Conservation (phyloP, 1,140 invertebrate species). For the Littorina saxatilis region DNA sequence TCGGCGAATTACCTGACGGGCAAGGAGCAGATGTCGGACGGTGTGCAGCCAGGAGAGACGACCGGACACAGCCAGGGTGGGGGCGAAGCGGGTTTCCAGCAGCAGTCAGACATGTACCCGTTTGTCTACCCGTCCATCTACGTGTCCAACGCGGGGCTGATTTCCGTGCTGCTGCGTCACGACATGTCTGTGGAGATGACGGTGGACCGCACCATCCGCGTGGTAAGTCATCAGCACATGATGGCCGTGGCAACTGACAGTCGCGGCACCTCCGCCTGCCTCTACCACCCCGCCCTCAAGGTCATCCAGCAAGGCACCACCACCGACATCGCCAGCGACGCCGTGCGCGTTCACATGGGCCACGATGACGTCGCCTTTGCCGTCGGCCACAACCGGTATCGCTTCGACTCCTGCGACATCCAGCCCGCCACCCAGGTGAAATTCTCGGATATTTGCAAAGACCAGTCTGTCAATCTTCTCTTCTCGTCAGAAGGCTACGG, state of each 20-base stretch:
- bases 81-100: not conserved
- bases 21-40: slow-evolving; percentile 1
- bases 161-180: slow-evolving; percentile 64
- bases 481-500: slow-evolving; percentile 62
- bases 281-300: slow-evolving; percentile 62
- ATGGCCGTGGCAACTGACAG: slow-evolving; percentile 64
- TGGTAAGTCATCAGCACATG: slow-evolving; percentile 68
- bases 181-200: slow-evolving; percentile 71
- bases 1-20: not conserved
- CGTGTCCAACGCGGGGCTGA: slow-evolving; percentile 64
- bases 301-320: slow-evolving; percentile 61
- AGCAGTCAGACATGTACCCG: slow-evolving; percentile 38
- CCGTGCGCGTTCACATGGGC: slow-evolving; percentile 57
- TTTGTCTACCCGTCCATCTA: slow-evolving; percentile 67
- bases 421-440: slow-evolving; percentile 46
- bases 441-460: slow-evolving; percentile 64
- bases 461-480: slow-evolving; percentile 64
- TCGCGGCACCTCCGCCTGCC: slow-evolving; percentile 58
- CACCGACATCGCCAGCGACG: slow-evolving; percentile 52
- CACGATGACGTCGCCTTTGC: slow-evolving; percentile 62
- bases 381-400: slow-evolving; percentile 50
- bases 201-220: slow-evolving; percentile 62
- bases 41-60: not conserved
- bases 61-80: not conserved
- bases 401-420: slow-evolving; percentile 56